Evolutionary conservation across 2,797 vertebrate species (phyloP).

Genomic region (Lophius americanus): DNA sequence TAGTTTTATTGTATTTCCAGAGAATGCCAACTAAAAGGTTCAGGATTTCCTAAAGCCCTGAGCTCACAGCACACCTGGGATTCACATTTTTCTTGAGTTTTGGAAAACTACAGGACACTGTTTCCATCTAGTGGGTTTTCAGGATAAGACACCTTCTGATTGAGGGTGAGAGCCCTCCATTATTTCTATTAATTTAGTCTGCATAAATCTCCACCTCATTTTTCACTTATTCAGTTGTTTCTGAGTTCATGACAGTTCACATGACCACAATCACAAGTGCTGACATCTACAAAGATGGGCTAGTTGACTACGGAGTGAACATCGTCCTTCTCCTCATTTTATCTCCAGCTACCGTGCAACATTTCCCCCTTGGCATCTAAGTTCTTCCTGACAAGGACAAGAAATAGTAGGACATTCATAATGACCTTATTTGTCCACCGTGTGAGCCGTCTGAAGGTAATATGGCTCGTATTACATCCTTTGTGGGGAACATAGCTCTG

Average conservation of each 20-base stretch:
- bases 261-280: not conserved
- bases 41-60: conserved; percentile 23
- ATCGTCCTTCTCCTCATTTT: conserved; percentile 4
- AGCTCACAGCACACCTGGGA: conserved; percentile 28
- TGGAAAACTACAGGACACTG: conserved; percentile 22
- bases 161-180: not conserved
- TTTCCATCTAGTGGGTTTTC: conserved; percentile 71
- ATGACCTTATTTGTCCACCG: conserved; percentile 74
- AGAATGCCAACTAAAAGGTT: not conserved
- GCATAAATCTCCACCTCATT: conserved; percentile 6
- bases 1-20: conserved; percentile 4
- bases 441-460: conserved; percentile 79
- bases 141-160: not conserved
- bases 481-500: conserved; percentile 65
- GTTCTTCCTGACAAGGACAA: conserved; percentile 29
- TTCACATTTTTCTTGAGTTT: conserved; percentile 21
- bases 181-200: conserved; percentile 9
- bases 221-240: conserved; percentile 10
- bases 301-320: conserved; percentile 5
- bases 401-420: conserved; percentile 52
- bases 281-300: conserved; percentile 3
- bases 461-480: conserved; percentile 79
- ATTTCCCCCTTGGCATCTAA: conserved; percentile 33
- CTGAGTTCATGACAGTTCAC: not conserved
- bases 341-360: conserved; percentile 16